A percentile compares a stretch with the other conserved stretches of the same genome.
Conservation (phyloP, 2,113 vertebrate genomes). For the Platysteira castanea region DNA sequence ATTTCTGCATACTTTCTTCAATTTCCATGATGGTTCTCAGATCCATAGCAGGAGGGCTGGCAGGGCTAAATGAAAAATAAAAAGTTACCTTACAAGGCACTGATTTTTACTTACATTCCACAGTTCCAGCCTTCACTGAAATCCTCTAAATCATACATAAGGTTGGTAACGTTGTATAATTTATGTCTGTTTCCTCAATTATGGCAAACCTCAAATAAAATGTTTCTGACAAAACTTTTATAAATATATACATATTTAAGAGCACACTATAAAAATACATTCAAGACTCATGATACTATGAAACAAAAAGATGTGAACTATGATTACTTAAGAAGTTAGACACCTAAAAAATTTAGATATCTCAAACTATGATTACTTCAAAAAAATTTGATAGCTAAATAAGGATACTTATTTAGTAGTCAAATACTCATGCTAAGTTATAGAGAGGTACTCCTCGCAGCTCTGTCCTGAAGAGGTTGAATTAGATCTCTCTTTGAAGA, state of each 20-base stretch:
- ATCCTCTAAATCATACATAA: conserved; percentile 42
- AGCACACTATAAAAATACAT: conserved; percentile 31
- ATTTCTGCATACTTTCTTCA: conserved; percentile 86
- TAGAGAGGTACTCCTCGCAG: not conserved
- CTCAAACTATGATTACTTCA: not conserved
- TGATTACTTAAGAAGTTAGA: not conserved
- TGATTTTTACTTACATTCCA: conserved; percentile 44
- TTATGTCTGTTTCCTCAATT: conserved; percentile 59
- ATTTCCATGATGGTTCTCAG: conserved; percentile 96
- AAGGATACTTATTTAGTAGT: not conserved
- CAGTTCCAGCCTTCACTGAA: conserved; percentile 40
- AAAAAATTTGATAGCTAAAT: conserved; percentile 5
- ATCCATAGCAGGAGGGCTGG: conserved; percentile 85
- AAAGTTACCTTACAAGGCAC: conserved; percentile 42
- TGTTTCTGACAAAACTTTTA: conserved; percentile 43
- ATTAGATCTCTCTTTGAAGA: not conserved
- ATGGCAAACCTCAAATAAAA: conserved; percentile 59
- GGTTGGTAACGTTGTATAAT: conserved; percentile 46
- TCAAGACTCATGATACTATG: not conserved
- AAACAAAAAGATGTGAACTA: conserved; percentile 12
- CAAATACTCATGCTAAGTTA: not conserved
- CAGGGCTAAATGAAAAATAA: conserved; percentile 71
- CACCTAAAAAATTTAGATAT: not conserved
- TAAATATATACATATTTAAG: conserved; percentile 32
- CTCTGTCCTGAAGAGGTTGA: not conserved